Percentiles rank a stretch among this genome's conserved stretches.
Conservation (phyloP, 2,113 vertebrate species). For the Pungitius pungitius region DNA sequence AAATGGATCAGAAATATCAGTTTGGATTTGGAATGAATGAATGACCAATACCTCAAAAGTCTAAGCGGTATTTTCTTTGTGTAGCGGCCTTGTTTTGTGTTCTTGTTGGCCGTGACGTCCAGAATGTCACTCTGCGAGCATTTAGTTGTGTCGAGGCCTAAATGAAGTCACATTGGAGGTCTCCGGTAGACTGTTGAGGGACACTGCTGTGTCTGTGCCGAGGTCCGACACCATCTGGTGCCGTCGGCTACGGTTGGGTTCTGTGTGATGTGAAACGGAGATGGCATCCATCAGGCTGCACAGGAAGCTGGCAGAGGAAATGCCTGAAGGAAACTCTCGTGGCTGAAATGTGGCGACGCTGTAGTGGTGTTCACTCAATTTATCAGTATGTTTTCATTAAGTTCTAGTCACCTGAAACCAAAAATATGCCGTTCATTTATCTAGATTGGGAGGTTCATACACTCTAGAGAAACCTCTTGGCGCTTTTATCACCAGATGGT, state of each 20-base stretch:
- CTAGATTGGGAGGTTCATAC: too few species aligned
- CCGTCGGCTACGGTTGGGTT: not conserved
- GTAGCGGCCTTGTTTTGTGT: not conserved
- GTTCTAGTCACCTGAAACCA: not conserved
- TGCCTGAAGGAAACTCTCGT: not conserved
- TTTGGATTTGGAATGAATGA: not conserved
- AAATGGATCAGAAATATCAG: constrained; percentile 7
- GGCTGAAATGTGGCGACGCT: not conserved
- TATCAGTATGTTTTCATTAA: too few species aligned
- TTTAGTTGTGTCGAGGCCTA: not conserved
- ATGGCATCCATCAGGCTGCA: not conserved
- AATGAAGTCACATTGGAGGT: not conserved
- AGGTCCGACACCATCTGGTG: constrained; percentile 32
- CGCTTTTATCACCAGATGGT: too few species aligned
- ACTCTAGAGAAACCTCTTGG: too few species aligned
- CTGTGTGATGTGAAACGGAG: not conserved
- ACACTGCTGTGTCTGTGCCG: not conserved
- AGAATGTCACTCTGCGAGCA: constrained; percentile 4
- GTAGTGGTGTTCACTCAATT: too few species aligned
- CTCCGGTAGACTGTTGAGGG: not conserved
- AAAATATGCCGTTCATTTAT: not conserved
- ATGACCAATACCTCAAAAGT: not conserved
- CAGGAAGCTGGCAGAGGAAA: not conserved
- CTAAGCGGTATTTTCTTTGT: not conserved
- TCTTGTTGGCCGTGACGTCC: not conserved